These are phyloP conservation scores for Cyprinodon diabolis DNA, from an alignment of 2,797 vertebrate species.

Conservation along the genomic window DNA sequence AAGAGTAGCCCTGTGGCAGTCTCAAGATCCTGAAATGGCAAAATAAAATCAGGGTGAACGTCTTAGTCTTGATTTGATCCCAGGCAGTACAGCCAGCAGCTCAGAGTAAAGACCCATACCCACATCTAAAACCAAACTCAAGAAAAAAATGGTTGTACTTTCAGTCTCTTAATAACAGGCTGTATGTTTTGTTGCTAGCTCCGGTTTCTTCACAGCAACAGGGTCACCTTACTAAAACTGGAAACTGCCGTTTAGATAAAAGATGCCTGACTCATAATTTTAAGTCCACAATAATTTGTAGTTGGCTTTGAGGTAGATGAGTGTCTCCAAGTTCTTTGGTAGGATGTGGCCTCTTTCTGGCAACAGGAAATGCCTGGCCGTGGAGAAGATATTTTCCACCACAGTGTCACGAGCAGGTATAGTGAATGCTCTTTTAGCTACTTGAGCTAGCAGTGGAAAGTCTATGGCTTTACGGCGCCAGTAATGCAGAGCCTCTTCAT, in stretches of 20 bases:
- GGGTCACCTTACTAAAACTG: slow-evolving; percentile 22
- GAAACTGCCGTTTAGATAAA: slow-evolving; percentile 34
- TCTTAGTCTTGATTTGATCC: slow-evolving; percentile 57
- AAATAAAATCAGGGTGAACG: slow-evolving; percentile 56
- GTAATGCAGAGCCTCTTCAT: slow-evolving; percentile 85
- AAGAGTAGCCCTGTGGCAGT: slow-evolving; percentile 26
- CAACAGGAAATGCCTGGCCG: slow-evolving; percentile 66
- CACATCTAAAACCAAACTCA: slow-evolving; percentile 13
- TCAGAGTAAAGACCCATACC: slow-evolving; percentile 30
- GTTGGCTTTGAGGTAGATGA: slow-evolving; percentile 86
- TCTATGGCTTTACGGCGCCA: slow-evolving; percentile 84
- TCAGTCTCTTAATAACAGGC: slow-evolving; percentile 27
- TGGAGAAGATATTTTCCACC: slow-evolving; percentile 79
- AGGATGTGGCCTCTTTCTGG: slow-evolving; percentile 71
- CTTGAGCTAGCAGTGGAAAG: slow-evolving; percentile 82
- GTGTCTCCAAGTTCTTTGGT: slow-evolving; percentile 84
- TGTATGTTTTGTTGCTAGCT: slow-evolving; percentile 22
- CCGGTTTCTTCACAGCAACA: slow-evolving; percentile 28
- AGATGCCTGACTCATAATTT: slow-evolving; percentile 12
- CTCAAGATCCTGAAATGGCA: slow-evolving; percentile 27
- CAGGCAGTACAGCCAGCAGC: slow-evolving; percentile 29
- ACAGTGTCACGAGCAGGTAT: slow-evolving; percentile 80
- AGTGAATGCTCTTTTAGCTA: slow-evolving; percentile 83
- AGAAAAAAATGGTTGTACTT: slow-evolving; percentile 25
- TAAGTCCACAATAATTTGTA: slow-evolving; percentile 82